Evolutionary conservation across 2,888 invertebrate genomes (phyloP).

Genomic region (Lasioglossum morio): DNA sequence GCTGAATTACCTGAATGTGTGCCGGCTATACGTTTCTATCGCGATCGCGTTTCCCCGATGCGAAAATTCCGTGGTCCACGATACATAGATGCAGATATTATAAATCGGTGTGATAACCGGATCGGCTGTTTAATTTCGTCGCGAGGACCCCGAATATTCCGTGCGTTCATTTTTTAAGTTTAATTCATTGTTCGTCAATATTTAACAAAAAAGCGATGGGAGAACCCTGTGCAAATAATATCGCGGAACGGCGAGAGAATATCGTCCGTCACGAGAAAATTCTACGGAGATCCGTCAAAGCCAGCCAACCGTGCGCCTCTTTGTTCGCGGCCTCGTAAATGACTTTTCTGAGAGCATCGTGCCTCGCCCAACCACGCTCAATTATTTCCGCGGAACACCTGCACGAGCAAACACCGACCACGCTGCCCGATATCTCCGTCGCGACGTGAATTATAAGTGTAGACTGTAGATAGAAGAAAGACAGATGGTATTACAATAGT

Average conservation of each 20-base stretch:
- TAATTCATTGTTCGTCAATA: neutral
- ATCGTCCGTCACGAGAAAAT: conserved; percentile 1
- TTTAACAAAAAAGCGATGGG: neutral
- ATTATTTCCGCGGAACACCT: conserved; percentile 43
- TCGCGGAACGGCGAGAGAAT: conserved; percentile 1
- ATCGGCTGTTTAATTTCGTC: conserved; percentile 1
- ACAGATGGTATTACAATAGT: too few species aligned
- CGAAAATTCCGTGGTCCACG: neutral
- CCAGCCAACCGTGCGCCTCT: conserved; percentile 25
- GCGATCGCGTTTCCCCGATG: neutral
- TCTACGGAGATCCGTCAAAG: conserved; percentile 16
- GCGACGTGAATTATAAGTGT: conserved; percentile 37
- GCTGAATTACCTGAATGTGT: neutral
- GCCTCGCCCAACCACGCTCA: conserved; percentile 44
- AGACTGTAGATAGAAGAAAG: too few species aligned
- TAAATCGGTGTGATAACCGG: neutral
- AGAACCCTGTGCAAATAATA: neutral
- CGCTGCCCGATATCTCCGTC: conserved; percentile 28
- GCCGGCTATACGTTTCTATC: conserved; percentile 17
- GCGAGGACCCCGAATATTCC: neutral
- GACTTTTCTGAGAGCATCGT: conserved; percentile 49
- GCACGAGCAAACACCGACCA: neutral
- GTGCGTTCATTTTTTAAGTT: too few species aligned
- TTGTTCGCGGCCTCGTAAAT: conserved; percentile 35
- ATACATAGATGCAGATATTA: neutral